Conservation (phyloP, 2,888 invertebrate species). For the Leptinotarsa haldemani region DNA sequence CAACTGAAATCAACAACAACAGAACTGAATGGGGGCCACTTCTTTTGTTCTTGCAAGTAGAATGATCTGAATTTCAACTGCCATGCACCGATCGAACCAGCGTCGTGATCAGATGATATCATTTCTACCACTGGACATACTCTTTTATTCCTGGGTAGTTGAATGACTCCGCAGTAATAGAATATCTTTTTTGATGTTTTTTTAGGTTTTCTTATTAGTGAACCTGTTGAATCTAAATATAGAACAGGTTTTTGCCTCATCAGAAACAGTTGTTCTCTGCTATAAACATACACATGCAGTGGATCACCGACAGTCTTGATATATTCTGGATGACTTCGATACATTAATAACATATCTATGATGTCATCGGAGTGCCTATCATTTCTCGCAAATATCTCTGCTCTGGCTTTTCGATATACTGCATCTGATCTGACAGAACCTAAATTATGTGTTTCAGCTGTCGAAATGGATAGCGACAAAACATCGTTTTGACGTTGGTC, state of each 20-base stretch:
- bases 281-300: not conserved
- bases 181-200: not conserved
- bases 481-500: slow-evolving; percentile 6
- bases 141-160: not conserved
- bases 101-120: slow-evolving; percentile 1
- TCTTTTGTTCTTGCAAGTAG: not conserved
- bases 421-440: not conserved
- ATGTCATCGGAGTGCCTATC: not conserved
- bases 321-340: not conserved
- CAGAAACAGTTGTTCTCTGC: not conserved
- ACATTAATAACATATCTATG: not conserved
- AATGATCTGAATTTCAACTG: not conserved
- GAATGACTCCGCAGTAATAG: not conserved
- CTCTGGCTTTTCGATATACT: not conserved
- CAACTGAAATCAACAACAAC: not conserved
- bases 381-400: not conserved
- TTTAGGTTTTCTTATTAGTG: not conserved
- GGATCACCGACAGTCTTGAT: not conserved
- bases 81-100: not conserved
- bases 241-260: not conserved
- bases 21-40: not conserved
- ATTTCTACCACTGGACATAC: not conserved
- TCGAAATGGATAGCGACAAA: not conserved
- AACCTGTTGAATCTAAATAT: slow-evolving; percentile 8
- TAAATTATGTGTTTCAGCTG: not conserved